These are phyloP conservation scores for Ctenochaetus hawaiiensis DNA, from an alignment of 2,797 vertebrate species.

Conservation along the genomic window DNA sequence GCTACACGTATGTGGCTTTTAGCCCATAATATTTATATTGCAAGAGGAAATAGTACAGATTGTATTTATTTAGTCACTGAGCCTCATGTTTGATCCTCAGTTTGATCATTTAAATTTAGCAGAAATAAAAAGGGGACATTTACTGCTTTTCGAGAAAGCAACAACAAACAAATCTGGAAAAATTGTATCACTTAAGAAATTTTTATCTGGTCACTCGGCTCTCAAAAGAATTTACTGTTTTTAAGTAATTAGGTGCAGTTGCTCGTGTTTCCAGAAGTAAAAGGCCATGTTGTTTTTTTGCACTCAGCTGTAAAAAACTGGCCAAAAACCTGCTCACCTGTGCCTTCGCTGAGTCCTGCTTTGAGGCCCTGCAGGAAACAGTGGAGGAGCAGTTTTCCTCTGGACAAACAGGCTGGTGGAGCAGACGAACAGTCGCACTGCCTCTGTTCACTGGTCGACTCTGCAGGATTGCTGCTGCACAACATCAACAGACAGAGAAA, in stretches of 20 bases:
- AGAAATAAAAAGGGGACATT: not conserved
- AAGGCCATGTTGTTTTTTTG: not conserved
- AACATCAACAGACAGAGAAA: slow-evolving; percentile 25
- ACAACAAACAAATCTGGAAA: not conserved
- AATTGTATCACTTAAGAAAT: not conserved
- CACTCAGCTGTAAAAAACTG: not conserved
- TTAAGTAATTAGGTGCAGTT: not conserved
- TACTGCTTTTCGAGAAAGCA: too few relatives aligned
- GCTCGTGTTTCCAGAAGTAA: not conserved
- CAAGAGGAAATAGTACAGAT: not conserved
- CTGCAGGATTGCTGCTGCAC: slow-evolving; percentile 51
- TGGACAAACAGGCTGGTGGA: slow-evolving; percentile 50
- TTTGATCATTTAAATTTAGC: not conserved
- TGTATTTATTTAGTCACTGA: not conserved
- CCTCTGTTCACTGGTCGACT: slow-evolving; percentile 21
- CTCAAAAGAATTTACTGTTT: not conserved
- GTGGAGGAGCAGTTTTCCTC: slow-evolving; percentile 83
- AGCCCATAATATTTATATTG: not conserved
- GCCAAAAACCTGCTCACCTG: slow-evolving; percentile 68
- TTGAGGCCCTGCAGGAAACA: slow-evolving; percentile 87
- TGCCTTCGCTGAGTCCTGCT: slow-evolving; percentile 77
- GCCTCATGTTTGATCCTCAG: not conserved
- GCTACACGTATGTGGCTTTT: not conserved
- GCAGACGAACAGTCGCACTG: slow-evolving; percentile 45
- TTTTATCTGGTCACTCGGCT: not conserved